Conservation (phyloP, 2,888 invertebrate genomes). For the Bruchidius siliquastri region DNA sequence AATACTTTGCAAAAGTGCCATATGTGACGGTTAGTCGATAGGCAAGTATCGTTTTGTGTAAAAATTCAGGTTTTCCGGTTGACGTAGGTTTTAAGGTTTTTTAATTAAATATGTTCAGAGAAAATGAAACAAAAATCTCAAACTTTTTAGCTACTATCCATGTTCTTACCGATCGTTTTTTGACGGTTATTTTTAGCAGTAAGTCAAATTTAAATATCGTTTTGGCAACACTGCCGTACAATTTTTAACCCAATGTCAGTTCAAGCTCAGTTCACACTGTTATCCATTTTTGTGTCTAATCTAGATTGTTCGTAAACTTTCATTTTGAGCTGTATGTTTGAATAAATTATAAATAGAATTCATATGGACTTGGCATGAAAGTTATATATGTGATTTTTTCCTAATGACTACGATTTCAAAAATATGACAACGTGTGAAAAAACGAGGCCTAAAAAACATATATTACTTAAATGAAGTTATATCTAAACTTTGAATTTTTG, state of each 20-base stretch:
- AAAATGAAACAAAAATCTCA: not conserved
- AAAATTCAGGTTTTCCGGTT: not conserved
- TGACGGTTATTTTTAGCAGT: not conserved
- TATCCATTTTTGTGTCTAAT: not conserved
- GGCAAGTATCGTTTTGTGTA: not conserved
- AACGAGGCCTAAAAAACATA: not conserved
- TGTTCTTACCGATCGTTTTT: not conserved
- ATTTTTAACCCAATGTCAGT: not conserved
- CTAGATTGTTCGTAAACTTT: too few relatives aligned
- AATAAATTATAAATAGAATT: not conserved
- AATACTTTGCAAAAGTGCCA: not conserved
- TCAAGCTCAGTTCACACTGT: not conserved
- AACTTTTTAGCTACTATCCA: not conserved
- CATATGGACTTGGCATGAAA: not conserved
- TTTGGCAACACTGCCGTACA: not conserved
- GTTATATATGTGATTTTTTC: not conserved
- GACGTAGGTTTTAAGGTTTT: not conserved
- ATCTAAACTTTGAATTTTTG: not conserved
- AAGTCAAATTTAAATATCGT: not conserved
- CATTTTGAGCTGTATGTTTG: not conserved
- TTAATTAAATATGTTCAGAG: not conserved
- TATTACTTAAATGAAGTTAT: not conserved
- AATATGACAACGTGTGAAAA: not conserved
- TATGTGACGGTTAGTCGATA: not conserved
- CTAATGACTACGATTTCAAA: too few relatives aligned